phyloP scores from a whole-genome alignment of 2,113 vertebrate genomes.

The Fulmarus glacialis region DNA sequence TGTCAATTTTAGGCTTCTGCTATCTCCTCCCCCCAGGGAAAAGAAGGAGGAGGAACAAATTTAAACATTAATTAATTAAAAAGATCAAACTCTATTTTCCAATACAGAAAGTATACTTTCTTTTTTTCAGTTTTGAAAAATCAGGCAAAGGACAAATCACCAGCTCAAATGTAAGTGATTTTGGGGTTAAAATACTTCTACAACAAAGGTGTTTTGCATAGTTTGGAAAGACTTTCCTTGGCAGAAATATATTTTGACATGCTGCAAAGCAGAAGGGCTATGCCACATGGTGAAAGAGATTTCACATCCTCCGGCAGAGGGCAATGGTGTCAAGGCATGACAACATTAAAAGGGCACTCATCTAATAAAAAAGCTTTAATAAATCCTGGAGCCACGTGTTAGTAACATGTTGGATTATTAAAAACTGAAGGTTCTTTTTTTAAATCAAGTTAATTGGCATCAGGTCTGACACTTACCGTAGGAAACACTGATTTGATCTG shows the following conservation, averaged over 20 bases:
- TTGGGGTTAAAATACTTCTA: not conserved
- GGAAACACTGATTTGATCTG: constrained; percentile 9
- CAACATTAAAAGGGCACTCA: not conserved
- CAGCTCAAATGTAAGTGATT: not conserved
- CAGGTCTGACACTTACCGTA: not conserved
- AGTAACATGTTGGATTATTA: constrained; percentile 5
- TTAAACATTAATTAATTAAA: not conserved
- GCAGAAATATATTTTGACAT: not conserved
- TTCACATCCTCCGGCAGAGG: constrained; percentile 48
- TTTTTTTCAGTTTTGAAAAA: not conserved
- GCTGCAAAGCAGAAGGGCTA: not conserved
- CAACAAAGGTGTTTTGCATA: not conserved
- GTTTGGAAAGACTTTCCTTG: not conserved
- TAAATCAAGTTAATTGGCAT: constrained; percentile 22
- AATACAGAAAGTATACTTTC: not conserved
- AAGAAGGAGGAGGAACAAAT: not conserved
- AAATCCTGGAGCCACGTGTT: constrained; percentile 1
- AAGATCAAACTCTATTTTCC: not conserved
- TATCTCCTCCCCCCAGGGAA: not conserved
- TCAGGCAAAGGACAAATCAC: not conserved
- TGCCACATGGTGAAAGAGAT: not conserved
- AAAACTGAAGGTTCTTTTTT: constrained; percentile 16
- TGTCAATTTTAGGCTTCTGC: not conserved
- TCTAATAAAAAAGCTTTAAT: not conserved
- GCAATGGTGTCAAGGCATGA: constrained; percentile 55